Percentiles rank a stretch among this genome's conserved stretches.
Evolutionary conservation across 2,888 invertebrate species (phyloP).

Genomic region (Cantharis lateralis): DNA sequence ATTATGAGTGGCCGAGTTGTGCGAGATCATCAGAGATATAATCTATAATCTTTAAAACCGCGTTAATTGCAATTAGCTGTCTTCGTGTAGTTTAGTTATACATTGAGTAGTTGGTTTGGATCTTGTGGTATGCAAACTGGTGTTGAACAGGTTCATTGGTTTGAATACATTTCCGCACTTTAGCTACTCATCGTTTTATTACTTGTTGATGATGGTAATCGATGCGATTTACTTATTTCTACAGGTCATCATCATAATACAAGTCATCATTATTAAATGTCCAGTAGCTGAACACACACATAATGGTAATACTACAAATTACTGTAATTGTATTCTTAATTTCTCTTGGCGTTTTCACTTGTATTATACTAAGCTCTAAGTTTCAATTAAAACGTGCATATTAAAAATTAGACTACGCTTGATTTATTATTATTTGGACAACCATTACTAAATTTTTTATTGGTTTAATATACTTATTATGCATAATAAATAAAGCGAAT

Average conservation of each 20-base stretch:
- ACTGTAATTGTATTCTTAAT: not conserved
- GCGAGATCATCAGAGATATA: not conserved
- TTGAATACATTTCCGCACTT: constrained; percentile 19
- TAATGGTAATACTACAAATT: not conserved
- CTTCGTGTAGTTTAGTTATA: constrained; percentile 3
- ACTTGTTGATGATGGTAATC: constrained; percentile 16
- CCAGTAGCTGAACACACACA: not conserved
- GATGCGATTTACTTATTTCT: constrained; percentile 14
- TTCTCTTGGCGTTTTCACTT: not conserved
- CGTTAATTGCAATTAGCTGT: constrained; percentile 24
- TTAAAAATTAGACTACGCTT: not conserved
- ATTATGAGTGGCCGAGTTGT: not conserved
- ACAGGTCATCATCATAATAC: not conserved
- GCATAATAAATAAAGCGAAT: constrained; percentile 16
- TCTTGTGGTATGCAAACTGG: constrained; percentile 1
- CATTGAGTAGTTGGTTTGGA: not conserved
- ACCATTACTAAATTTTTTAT: constrained; percentile 12
- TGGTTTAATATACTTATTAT: constrained; percentile 11
- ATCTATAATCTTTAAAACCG: constrained; percentile 2
- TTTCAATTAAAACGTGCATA: not conserved
- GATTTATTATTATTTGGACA: not conserved
- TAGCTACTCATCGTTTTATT: constrained; percentile 12
- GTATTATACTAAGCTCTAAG: not conserved
- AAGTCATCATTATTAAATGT: constrained; percentile 5
- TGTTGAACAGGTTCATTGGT: constrained; percentile 2